phyloP scores from a whole-genome alignment of 2,888 invertebrate genomes.

The Micoletzkya japonica region DNA sequence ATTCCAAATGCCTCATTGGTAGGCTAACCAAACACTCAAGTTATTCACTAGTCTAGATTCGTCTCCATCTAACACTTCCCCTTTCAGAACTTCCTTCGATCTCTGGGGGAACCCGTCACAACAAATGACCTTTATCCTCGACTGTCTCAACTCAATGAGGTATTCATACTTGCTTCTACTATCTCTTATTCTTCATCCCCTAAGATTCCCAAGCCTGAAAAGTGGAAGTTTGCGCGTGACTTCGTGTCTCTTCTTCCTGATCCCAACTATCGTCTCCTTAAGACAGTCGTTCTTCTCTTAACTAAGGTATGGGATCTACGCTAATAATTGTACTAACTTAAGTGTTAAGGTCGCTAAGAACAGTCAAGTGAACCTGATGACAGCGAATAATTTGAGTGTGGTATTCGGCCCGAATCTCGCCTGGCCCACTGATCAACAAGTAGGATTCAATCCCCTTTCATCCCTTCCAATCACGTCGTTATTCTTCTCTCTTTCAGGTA shows the following conservation, averaged over 20 bases:
- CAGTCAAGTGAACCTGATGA: conserved; percentile 83
- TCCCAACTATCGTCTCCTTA: conserved; percentile 57
- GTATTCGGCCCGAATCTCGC: conserved; percentile 93
- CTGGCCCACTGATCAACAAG: conserved; percentile 71
- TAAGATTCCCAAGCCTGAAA: conserved; percentile 42
- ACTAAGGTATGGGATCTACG: conserved; percentile 51
- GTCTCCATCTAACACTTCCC: too few species aligned
- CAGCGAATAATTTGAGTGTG: conserved; percentile 85
- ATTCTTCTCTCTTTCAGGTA: conserved; percentile 36
- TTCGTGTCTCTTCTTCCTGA: conserved; percentile 54
- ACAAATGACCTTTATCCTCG: conserved; percentile 59
- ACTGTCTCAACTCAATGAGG: conserved; percentile 44
- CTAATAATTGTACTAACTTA: not conserved
- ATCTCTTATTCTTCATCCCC: not conserved
- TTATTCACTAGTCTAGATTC: too few species aligned
- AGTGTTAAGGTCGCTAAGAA: conserved; percentile 67
- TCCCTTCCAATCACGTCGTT: not conserved
- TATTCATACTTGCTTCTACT: conserved; percentile 26
- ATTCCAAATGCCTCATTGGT: too few species aligned
- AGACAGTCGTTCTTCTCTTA: conserved; percentile 54
- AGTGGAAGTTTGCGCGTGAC: conserved; percentile 47
- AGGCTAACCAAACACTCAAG: too few species aligned
- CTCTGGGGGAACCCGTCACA: conserved; percentile 61
- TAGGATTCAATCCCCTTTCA: conserved; percentile 17
- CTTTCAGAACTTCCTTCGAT: conserved; percentile 60